These are phyloP conservation scores for Aphelenchoides avenae DNA, from an alignment of 1,140 invertebrate species.

Conservation along the genomic window DNA sequence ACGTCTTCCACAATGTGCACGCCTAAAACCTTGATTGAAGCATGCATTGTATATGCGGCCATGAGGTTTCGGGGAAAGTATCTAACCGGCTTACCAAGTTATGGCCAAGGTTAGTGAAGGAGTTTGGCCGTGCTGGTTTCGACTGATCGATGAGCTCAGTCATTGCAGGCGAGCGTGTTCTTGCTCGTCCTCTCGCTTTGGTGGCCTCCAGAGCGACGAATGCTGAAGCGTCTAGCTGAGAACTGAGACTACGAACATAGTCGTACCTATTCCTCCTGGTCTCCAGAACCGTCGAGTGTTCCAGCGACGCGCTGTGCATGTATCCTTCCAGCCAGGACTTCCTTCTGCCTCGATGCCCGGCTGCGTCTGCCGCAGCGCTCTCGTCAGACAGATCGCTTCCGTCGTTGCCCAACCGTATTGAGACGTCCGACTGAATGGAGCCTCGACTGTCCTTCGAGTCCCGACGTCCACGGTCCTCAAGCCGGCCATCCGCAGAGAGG, in stretches of 20 bases:
- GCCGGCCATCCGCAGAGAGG: conserved; percentile 53
- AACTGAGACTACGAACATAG: too few species aligned
- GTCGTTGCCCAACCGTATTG: conserved; percentile 54
- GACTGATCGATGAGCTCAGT: conserved; percentile 13
- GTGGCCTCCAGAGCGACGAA: too few species aligned
- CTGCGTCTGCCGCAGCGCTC: conserved; percentile 30
- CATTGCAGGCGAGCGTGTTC: conserved; percentile 44
- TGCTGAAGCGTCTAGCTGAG: too few species aligned
- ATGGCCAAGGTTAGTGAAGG: conserved; percentile 57
- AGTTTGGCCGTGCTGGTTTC: conserved; percentile 48
- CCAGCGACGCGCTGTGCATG: conserved; percentile 48
- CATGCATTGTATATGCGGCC: too few species aligned
- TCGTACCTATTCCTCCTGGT: too few species aligned
- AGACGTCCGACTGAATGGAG: conserved; percentile 55
- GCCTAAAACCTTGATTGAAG: conserved; percentile 45
- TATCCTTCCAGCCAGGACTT: conserved; percentile 58
- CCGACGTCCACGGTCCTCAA: conserved; percentile 47
- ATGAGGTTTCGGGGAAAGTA: conserved; percentile 4
- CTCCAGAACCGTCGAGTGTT: too few species aligned
- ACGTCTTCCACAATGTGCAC: conserved; percentile 53
- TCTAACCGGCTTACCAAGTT: conserved; percentile 40
- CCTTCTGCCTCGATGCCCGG: conserved; percentile 15
- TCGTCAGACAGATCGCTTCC: conserved; percentile 57
- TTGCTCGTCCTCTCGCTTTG: conserved; percentile 31
- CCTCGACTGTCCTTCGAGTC: conserved; percentile 52